phyloP scores from a whole-genome alignment of 64 coral and sea anemone genomes.

The Trachythela sp. region DNA sequence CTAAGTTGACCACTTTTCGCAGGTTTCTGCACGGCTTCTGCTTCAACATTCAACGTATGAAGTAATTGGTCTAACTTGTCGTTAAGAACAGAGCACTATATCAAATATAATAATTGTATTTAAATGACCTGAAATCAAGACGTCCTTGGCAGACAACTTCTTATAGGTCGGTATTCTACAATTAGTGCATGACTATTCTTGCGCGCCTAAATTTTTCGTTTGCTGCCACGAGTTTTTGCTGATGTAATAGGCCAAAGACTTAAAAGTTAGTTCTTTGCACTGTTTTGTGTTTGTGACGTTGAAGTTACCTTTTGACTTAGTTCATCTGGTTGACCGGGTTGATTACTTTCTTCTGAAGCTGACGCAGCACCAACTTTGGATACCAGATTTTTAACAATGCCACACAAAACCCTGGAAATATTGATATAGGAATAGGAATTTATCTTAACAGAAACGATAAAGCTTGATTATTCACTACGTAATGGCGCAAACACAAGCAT shows the following conservation, averaged over 20 bases:
- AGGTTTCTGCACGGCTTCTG: conserved; percentile 62
- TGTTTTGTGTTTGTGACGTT: not conserved
- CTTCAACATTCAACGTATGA: conserved; percentile 79
- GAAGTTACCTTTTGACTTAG: conserved; percentile 66
- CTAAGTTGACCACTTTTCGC: conserved; percentile 38
- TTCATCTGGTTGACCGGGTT: conserved; percentile 61
- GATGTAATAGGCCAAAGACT: no score
- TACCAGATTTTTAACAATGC: conserved; percentile 93
- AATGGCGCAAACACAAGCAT: no score
- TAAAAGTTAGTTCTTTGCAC: no score
- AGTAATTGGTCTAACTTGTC: conserved; percentile 83
- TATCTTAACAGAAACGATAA: not conserved
- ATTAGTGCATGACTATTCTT: no score
- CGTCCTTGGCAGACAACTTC: not conserved
- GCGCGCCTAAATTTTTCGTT: no score
- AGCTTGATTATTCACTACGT: no score
- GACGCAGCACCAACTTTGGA: conserved; percentile 86
- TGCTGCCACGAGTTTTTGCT: no score
- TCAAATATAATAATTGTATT: conserved; percentile 13
- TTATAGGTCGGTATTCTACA: no score
- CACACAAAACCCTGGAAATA: conserved; percentile 70
- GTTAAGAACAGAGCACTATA: conserved; percentile 76
- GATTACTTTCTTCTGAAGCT: conserved; percentile 66
- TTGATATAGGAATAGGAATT: not conserved
- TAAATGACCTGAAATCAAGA: not conserved